Evolutionary conservation across 1,140 invertebrate genomes (phyloP).

Genomic region (Eupristina koningsbergeri): DNA sequence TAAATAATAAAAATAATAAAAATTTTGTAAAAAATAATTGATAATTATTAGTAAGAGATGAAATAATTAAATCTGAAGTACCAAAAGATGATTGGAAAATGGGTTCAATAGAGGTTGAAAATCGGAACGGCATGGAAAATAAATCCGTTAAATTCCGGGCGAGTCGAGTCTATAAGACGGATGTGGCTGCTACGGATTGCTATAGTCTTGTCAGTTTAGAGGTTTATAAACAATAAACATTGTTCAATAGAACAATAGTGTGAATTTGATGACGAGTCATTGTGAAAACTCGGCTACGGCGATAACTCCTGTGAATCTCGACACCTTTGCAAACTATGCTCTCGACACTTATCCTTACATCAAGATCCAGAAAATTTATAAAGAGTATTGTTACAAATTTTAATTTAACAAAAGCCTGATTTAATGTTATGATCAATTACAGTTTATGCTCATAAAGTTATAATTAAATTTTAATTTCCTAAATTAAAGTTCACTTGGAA

Average conservation of each 20-base stretch:
- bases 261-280: conserved; percentile 53
- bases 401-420: no score
- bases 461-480: no score
- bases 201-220: background rate
- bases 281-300: conserved; percentile 32
- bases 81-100: background rate
- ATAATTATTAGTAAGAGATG: background rate
- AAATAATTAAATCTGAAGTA: no score
- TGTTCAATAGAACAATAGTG: conserved; percentile 59
- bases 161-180: background rate
- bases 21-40: no score
- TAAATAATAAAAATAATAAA: no score
- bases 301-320: background rate
- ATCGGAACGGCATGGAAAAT: background rate
- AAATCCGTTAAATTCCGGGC: background rate
- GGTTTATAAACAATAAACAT: conserved; percentile 60
- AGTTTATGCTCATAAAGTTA: no score
- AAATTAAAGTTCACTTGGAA: no score
- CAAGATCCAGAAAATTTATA: background rate
- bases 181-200: conserved; percentile 1
- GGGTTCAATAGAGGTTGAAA: background rate
- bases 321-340: no score
- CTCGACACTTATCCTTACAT: background rate
- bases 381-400: no score
- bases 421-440: no score